Conservation (phyloP, 2,113 vertebrate genomes). For the Oriolus oriolus region DNA sequence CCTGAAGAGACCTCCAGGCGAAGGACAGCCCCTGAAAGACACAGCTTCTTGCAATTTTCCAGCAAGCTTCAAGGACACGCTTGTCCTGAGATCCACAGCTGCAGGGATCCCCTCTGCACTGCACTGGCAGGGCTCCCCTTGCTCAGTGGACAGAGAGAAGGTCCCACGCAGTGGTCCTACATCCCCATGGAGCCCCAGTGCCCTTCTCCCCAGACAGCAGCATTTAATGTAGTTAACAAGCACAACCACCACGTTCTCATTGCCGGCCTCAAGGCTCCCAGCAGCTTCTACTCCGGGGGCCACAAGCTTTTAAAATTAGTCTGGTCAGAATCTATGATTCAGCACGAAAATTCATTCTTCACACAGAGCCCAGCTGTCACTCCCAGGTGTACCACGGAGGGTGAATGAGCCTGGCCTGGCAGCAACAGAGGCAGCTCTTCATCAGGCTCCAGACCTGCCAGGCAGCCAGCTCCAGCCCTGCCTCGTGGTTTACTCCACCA, state of each 20-base stretch:
- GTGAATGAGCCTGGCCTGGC: not conserved
- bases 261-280: not conserved
- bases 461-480: not conserved
- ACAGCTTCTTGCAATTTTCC: not conserved
- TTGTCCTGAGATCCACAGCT: not conserved
- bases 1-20: not conserved
- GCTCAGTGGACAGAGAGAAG: not conserved
- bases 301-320: not conserved
- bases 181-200: fast-evolving
- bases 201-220: not conserved
- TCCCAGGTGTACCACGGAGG: not conserved
- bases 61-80: not conserved
- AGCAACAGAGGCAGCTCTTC: not conserved
- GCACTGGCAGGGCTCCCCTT: not conserved
- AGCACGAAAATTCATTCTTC: not conserved
- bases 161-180: fast-evolving
- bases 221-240: not conserved
- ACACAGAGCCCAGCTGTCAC: not conserved
- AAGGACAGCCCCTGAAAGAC: not conserved
- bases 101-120: not conserved
- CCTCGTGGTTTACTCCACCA: not conserved
- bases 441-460: not conserved
- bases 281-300: not conserved
- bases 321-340: not conserved
- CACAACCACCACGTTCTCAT: not conserved